Conservation (phyloP, 2,113 vertebrate genomes). For the Balaeniceps rex region DNA sequence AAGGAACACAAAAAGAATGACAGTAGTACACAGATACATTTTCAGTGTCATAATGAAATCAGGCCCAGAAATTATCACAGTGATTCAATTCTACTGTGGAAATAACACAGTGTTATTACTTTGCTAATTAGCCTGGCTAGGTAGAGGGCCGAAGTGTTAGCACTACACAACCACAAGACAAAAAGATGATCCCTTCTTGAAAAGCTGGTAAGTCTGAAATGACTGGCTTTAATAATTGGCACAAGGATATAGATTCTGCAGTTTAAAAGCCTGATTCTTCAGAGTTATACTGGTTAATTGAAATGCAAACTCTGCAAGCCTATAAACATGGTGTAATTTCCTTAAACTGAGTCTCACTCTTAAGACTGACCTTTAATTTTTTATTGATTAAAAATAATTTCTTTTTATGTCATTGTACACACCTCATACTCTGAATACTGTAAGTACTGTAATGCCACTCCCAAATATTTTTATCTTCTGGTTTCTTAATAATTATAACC, state of each 20-base stretch:
- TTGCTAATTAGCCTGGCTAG: background rate
- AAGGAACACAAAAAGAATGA: background rate
- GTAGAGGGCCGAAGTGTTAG: background rate
- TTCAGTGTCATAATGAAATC: background rate
- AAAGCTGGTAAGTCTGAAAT: background rate
- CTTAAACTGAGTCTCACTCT: background rate
- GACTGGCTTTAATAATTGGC: background rate
- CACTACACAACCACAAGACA: background rate
- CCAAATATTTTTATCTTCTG: background rate
- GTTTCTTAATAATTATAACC: background rate
- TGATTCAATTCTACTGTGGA: background rate
- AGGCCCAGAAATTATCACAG: background rate
- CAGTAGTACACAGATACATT: rapidly evolving
- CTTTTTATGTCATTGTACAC: background rate
- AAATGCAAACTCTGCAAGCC: background rate
- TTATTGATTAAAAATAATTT: background rate
- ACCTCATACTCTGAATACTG: background rate
- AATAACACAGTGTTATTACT: background rate
- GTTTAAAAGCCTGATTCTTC: background rate
- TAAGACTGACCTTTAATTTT: background rate
- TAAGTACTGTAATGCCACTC: background rate
- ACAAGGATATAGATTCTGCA: background rate
- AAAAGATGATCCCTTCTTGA: background rate
- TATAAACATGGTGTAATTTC: background rate
- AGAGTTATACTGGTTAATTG: background rate